Base-by-base conservation (phyloP, 2,888 invertebrate genomes). In the Axea sp. region DNA sequence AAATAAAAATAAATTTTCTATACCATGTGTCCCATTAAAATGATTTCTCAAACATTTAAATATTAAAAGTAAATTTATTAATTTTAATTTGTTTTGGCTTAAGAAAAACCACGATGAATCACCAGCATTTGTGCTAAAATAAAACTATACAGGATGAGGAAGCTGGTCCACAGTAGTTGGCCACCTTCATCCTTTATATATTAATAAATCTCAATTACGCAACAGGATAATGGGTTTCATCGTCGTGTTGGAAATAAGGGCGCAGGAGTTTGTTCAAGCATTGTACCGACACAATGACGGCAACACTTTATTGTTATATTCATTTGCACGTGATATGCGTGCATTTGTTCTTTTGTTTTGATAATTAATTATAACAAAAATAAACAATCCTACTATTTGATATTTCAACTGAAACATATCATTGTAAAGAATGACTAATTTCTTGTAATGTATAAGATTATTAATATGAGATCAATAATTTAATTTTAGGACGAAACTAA, bases 151-250 rank as follows among this genome's bases (percentile, higher is more conserved):
- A 55, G 53, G 47, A 65, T 53, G 49, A 65, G 62, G 76, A 71
- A 69, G 55, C 45, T 51, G 64, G 62, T 12, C 55, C 31, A 39
- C 33, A 41, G 59, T 33, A 47, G 75, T 73, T 77, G 75, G 78
- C 78, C 76, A 78, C 75, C 62, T 75, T 62, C 77, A 74, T 77
- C 78, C 81, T 78, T 80, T 73, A 76, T 82, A 84, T 86, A 84
- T 87, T 86, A 87, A 87, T 87, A 87, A 86, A 87, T 87, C 87
- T 86, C 86, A 86, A 87, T 87, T 87, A 87, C 82, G 82, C 77
- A 81, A 85, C 75, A 77, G 84, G 83, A 81, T 80, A 82, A 82
- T 82, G 82, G 79, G 76, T 75, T 77, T 77, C 79, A 81, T 75
- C 65, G 72, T 55, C 64, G 73, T 69, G 75, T 72, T 73, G 68